A percentile compares a stretch with the other conserved stretches of the same genome.
phyloP scores from a whole-genome alignment of 2,113 vertebrate genomes.

The Bolborhynchus lineola region DNA sequence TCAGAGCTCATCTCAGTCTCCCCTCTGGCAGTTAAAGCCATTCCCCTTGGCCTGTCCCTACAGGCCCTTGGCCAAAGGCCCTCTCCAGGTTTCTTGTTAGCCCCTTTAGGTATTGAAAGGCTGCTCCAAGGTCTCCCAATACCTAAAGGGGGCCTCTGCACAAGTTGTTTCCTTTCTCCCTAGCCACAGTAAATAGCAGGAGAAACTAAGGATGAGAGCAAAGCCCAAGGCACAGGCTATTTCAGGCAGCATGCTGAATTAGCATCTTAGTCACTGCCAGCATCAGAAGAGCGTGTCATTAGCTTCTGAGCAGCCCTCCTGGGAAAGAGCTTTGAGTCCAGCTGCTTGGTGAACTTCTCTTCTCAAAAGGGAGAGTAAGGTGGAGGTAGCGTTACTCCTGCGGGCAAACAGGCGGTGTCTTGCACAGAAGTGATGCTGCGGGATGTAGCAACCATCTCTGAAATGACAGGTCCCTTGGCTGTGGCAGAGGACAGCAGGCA shows the following conservation, averaged over 20 bases:
- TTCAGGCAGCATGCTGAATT: neutral
- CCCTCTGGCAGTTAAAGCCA: neutral
- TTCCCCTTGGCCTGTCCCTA: neutral
- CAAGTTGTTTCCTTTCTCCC: neutral
- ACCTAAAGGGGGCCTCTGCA: neutral
- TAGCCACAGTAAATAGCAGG: neutral
- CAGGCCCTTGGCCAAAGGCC: neutral
- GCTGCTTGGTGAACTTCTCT: constrained; percentile 42
- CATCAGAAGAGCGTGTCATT: neutral
- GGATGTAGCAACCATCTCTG: neutral
- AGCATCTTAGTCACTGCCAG: neutral
- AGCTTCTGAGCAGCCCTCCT: neutral
- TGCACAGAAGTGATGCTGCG: neutral
- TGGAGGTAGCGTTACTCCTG: neutral
- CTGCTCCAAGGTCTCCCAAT: neutral
- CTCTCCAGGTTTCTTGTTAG: neutral
- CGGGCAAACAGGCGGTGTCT: neutral
- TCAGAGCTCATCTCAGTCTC: too few species aligned
- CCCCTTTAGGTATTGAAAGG: neutral
- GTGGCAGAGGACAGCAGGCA: neutral
- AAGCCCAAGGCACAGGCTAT: neutral
- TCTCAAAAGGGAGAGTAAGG: constrained; percentile 75
- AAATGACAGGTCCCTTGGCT: neutral
- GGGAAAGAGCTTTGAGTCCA: constrained; percentile 71
- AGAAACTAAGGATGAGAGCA: neutral